Base-by-base conservation (phyloP, 2,888 invertebrate species). In the Ceratothoa steindachneri region DNA sequence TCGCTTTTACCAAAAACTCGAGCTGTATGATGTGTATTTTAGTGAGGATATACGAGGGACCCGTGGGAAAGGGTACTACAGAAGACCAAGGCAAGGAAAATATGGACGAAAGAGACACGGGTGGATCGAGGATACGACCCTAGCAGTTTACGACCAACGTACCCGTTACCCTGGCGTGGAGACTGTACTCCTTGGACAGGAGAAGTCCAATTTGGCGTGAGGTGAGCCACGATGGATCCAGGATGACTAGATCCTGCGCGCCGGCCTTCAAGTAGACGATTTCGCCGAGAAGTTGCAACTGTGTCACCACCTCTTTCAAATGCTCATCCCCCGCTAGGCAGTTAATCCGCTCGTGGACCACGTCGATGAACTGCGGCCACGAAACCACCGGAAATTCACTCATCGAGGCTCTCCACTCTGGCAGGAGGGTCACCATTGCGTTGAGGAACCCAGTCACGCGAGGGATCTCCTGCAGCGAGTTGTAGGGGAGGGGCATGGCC, bases 201-300 rank as follows among this genome's bases (percentile, higher is more conserved):
- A 87, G 82, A 65, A 84, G 82, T 1, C 87, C 87, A 55, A 88
- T 83, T 52, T 87, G 83, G 72, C 85, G 85, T n/a, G 83, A 81
- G 75, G 86, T 86, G 72, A 87, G 82, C 87, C 87, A 87, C 71
- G 83, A 83, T 2, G 87, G 86, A 79, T 84, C 84, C 55, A 87
- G 81, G 28, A 88, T 85, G 1, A 88, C 86, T 71, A 86, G 83
- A 82, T 87, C 87, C 51, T 85, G 84, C 5, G 82, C 81, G 30
- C 86, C 86, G 74, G 85, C 85, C 72, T 86, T 85, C 67, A 87
- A 81, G 81, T 87, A 87, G 24, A 87, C 83, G 30, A 87, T 84
- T 83, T 87, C 87, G 71, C 87, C 87, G 81, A 86, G 84, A 31
- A 87, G 81, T 81, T 87, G 87, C 67, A 88, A 83, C 81, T 87